Evolutionary conservation across 2,113 vertebrate genomes (phyloP).

Genomic region (Grus americana): DNA sequence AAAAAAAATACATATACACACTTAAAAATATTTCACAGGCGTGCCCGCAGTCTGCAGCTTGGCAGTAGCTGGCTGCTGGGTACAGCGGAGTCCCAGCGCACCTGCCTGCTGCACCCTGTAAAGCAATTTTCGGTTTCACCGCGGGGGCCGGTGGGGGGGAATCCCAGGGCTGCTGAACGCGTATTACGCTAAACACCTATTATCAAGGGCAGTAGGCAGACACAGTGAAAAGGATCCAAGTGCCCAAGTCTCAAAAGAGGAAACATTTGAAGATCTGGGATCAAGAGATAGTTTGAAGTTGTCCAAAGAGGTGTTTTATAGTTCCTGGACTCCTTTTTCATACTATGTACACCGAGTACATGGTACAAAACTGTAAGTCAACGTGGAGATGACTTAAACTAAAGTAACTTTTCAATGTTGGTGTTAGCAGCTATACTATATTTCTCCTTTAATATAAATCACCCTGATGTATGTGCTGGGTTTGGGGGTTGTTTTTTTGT

Average conservation of each 20-base stretch:
- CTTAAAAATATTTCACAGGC: not conserved
- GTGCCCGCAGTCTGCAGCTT: not conserved
- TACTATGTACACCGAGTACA: rapidly evolving
- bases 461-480: not conserved
- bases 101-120: not conserved
- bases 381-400: not conserved
- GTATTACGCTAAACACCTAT: not conserved
- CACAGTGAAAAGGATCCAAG: not conserved
- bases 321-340: not conserved
- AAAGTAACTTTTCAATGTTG: not conserved
- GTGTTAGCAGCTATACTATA: not conserved
- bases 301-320: not conserved
- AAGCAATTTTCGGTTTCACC: not conserved
- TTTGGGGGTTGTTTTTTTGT: not conserved
- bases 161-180: not conserved
- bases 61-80: not conserved
- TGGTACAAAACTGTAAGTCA: not conserved
- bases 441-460: not conserved
- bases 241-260: not conserved
- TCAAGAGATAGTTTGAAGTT: not conserved
- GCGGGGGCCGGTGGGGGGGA: not conserved
- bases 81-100: not conserved
- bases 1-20: rapidly evolving
- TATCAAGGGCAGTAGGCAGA: not conserved
- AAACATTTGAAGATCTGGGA: not conserved